Conservation (phyloP, 2,797 vertebrate species). For the Neosilurus mollespiculum region DNA sequence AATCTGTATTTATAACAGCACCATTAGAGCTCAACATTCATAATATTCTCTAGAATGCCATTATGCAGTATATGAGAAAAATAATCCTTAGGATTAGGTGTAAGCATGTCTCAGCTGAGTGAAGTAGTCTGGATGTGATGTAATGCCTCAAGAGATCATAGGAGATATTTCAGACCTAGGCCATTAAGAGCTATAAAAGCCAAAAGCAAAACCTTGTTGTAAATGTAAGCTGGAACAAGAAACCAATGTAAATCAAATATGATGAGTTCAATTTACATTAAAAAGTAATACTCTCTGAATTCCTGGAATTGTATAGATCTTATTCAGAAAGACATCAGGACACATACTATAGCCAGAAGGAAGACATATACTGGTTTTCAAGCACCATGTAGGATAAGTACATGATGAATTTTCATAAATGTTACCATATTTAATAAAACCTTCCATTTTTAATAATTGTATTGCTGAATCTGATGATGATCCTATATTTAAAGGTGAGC, state of each 20-base stretch:
- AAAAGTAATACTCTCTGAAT: neutral
- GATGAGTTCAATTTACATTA: neutral
- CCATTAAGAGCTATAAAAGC: constrained; percentile 23
- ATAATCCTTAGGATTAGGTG: constrained; percentile 7
- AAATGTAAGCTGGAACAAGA: constrained; percentile 4
- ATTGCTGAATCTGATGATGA: neutral
- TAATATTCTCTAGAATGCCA: neutral
- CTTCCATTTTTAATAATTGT: neutral
- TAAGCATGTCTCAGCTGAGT: constrained; percentile 21
- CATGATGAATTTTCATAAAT: neutral
- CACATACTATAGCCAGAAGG: neutral
- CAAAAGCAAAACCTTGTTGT: constrained; percentile 3
- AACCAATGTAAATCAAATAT: constrained; percentile 8
- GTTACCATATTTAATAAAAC: neutral
- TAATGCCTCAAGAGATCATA: constrained; percentile 22
- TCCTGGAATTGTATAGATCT: neutral
- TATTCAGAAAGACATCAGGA: constrained; percentile 1
- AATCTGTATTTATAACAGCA: neutral
- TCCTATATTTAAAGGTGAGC: neutral
- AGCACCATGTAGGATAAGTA: neutral
- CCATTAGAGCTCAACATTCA: neutral
- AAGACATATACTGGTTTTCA: neutral
- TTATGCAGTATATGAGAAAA: constrained; percentile 2
- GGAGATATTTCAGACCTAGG: constrained; percentile 7
- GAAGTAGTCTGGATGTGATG: constrained; percentile 14